Conservation (phyloP, 2,888 invertebrate species). For the Cenopis cana region DNA sequence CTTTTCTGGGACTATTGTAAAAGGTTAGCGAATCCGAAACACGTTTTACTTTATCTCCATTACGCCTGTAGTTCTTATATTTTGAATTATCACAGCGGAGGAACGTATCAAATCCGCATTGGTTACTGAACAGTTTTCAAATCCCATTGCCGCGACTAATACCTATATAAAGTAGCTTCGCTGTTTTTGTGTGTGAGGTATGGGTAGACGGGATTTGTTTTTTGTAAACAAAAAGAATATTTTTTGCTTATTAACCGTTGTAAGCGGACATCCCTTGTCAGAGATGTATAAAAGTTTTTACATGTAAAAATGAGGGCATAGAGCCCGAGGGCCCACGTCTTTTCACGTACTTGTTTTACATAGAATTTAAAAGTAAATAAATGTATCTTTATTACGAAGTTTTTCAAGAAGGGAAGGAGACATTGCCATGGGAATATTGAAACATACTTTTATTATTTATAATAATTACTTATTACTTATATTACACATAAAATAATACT, state of each 20-base stretch:
- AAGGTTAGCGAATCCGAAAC: neutral
- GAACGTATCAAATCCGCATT: neutral
- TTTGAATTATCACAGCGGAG: neutral
- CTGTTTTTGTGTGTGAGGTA: slow-evolving; percentile 58
- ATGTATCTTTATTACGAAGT: neutral
- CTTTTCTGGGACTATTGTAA: slow-evolving; percentile 13
- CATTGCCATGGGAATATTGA: neutral
- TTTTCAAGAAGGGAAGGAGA: neutral
- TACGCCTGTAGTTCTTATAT: neutral
- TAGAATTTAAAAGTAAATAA: slow-evolving; percentile 26
- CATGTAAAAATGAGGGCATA: slow-evolving; percentile 38
- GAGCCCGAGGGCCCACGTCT: slow-evolving; percentile 14
- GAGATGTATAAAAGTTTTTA: slow-evolving; percentile 41
- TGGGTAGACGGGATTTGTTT: slow-evolving; percentile 62
- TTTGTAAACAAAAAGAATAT: slow-evolving; percentile 53
- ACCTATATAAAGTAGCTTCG: slow-evolving; percentile 26
- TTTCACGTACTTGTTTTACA: slow-evolving; percentile 22
- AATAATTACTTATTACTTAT: too few species aligned
- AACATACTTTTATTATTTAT: too few species aligned
- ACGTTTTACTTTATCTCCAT: neutral
- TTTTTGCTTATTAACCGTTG: slow-evolving; percentile 55
- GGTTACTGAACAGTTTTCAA: slow-evolving; percentile 6
- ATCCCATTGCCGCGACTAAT: neutral
- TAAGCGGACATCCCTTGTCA: slow-evolving; percentile 32
- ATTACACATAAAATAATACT: too few species aligned